These are phyloP conservation scores for Athalia rosae DNA, from an alignment of 2,888 invertebrate genomes.

Conservation along the genomic window DNA sequence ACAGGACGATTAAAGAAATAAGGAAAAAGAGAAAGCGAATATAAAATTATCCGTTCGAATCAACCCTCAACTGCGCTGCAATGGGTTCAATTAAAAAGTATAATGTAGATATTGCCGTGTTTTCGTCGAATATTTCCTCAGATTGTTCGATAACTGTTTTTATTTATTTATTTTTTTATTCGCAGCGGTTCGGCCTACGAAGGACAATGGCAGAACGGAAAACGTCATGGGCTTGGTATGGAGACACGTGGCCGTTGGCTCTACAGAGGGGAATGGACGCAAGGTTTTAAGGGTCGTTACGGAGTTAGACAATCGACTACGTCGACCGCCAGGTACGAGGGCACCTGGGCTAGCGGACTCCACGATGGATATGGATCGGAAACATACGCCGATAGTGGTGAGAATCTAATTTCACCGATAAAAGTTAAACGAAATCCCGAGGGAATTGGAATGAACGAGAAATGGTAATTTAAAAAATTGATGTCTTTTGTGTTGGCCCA, in stretches of 20 bases:
- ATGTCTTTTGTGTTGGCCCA: too few species aligned
- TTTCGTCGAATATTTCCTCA: not conserved
- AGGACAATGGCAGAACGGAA: conserved; percentile 99
- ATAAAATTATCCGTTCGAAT: not conserved
- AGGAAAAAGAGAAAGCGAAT: not conserved
- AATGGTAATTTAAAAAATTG: not conserved
- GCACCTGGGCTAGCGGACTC: conserved; percentile 98
- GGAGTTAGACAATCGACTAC: conserved; percentile 97
- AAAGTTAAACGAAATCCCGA: too few species aligned
- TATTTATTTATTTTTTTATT: conserved; percentile 53
- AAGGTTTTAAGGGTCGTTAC: conserved; percentile 98
- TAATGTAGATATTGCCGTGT: too few species aligned
- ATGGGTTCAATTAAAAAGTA: too few species aligned
- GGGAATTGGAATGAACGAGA: too few species aligned
- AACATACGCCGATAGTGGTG: conserved; percentile 99
- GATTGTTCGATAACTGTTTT: not conserved
- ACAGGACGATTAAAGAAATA: not conserved
- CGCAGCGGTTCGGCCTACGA: conserved; percentile 95
- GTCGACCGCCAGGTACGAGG: conserved; percentile 97
- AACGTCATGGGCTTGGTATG: conserved; percentile 97
- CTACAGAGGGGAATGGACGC: conserved; percentile 99
- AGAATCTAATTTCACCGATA: conserved; percentile 66
- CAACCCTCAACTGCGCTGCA: too few species aligned
- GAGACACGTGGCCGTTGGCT: conserved; percentile 98
- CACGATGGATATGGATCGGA: conserved; percentile 99